Conservation (phyloP, 2,113 vertebrate species). For the Ranitomeya imitator region DNA sequence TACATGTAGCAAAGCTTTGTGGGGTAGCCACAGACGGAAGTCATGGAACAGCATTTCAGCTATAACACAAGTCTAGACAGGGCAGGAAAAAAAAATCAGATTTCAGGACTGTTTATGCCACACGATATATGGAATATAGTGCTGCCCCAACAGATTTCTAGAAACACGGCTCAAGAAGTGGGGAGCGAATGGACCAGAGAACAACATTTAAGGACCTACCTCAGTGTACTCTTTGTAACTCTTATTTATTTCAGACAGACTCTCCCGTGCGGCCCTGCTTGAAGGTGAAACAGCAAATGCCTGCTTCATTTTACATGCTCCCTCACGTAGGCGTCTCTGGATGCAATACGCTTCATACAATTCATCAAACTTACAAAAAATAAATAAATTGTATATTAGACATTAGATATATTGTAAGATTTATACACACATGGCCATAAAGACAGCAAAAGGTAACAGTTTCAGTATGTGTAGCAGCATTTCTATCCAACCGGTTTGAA, state of each 20-base stretch:
- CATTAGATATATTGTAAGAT: neutral
- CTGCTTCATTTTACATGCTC: conserved; percentile 96
- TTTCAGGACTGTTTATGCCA: neutral
- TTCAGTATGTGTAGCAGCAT: too few relatives aligned
- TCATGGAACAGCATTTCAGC: neutral
- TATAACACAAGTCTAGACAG: too few relatives aligned
- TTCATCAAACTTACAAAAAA: conserved; percentile 85
- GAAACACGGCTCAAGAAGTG: neutral
- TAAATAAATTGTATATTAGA: neutral
- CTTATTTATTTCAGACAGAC: conserved; percentile 87
- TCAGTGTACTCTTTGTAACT: conserved; percentile 95
- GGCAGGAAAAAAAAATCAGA: neutral
- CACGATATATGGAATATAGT: neutral
- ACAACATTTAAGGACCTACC: conserved; percentile 67
- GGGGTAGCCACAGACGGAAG: too few relatives aligned
- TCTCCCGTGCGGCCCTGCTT: conserved; percentile 92
- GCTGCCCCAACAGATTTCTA: neutral
- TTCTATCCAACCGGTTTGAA: too few relatives aligned
- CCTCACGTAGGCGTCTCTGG: conserved; percentile 91
- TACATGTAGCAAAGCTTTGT: neutral
- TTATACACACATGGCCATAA: too few relatives aligned
- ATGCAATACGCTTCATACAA: conserved; percentile 97
- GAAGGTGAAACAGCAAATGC: conserved; percentile 92
- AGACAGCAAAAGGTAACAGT: too few relatives aligned
- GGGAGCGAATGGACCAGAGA: neutral